Percentiles rank a stretch among this genome's conserved stretches.
These are phyloP conservation scores for Acleris laterana DNA, from an alignment of 2,888 invertebrate species.

Conservation along the genomic window DNA sequence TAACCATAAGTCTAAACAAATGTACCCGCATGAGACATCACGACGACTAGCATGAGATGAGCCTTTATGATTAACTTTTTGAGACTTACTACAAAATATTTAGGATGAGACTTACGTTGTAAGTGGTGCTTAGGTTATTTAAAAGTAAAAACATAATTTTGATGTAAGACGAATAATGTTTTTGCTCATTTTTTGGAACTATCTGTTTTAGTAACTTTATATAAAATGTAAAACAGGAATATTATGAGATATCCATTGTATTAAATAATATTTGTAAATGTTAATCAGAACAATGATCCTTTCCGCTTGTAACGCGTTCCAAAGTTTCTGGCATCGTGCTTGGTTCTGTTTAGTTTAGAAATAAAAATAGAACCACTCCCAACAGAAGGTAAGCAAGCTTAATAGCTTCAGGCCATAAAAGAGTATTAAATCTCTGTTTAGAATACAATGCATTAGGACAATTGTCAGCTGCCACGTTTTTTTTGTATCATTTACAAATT, in stretches of 20 bases:
- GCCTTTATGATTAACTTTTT: too few species aligned
- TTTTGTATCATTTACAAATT: slow-evolving; percentile 27
- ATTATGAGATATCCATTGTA: neutral
- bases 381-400: slow-evolving; percentile 45
- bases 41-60: slow-evolving; percentile 39
- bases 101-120: too few species aligned
- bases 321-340: slow-evolving; percentile 6
- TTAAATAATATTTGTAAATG: neutral
- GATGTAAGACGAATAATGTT: too few species aligned
- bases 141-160: too few species aligned
- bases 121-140: too few species aligned
- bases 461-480: slow-evolving; percentile 51
- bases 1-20: slow-evolving; percentile 61
- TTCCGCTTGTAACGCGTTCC: neutral
- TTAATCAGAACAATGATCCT: neutral
- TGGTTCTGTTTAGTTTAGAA: slow-evolving; percentile 61
- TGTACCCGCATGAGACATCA: slow-evolving; percentile 66
- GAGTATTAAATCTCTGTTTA: slow-evolving; percentile 61
- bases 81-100: too few species aligned
- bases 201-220: too few species aligned
- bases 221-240: too few species aligned
- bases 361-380: slow-evolving; percentile 75
- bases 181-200: too few species aligned
- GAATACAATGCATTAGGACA: slow-evolving; percentile 73
- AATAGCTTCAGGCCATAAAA: slow-evolving; percentile 43